Percentiles rank a stretch among this genome's conserved stretches.
Evolutionary conservation across 2,113 vertebrate species (phyloP).

Genomic region (Ophiodon elongatus): DNA sequence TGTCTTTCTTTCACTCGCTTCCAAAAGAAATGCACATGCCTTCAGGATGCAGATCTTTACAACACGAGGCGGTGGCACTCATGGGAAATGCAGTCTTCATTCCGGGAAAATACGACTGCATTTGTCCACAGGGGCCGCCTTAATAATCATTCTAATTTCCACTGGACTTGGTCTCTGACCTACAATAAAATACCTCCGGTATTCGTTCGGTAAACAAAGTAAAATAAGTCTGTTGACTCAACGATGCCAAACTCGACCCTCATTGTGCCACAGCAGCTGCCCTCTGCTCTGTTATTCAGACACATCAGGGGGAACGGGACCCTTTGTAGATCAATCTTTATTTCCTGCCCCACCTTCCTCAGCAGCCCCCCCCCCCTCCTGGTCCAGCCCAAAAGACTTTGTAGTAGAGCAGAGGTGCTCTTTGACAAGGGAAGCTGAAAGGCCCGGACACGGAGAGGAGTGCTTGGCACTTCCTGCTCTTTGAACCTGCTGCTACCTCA

Average conservation of each 20-base stretch:
- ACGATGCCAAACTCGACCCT: background rate
- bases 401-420: constrained; percentile 89
- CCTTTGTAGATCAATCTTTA: constrained; percentile 92
- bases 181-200: background rate
- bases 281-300: constrained; percentile 58
- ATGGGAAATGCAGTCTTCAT: background rate
- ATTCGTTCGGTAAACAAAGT: background rate
- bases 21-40: background rate
- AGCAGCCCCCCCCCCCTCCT: constrained; percentile 70
- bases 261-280: constrained; percentile 20
- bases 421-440: constrained; percentile 95
- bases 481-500: constrained; percentile 89
- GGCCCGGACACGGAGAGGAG: constrained; percentile 88
- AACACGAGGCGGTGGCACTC: background rate
- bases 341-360: constrained; percentile 82
- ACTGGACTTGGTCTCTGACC: background rate
- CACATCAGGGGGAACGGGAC: constrained; percentile 78
- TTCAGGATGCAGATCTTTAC: background rate
- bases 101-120: background rate
- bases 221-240: background rate
- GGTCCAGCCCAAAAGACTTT: constrained; percentile 87
- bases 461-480: constrained; percentile 91
- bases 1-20: background rate
- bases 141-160: background rate
- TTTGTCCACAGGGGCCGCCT: background rate